These are phyloP conservation scores for Tragelaphus scriptus DNA, from an alignment of 2,113 vertebrate genomes.

Conservation along the genomic window DNA sequence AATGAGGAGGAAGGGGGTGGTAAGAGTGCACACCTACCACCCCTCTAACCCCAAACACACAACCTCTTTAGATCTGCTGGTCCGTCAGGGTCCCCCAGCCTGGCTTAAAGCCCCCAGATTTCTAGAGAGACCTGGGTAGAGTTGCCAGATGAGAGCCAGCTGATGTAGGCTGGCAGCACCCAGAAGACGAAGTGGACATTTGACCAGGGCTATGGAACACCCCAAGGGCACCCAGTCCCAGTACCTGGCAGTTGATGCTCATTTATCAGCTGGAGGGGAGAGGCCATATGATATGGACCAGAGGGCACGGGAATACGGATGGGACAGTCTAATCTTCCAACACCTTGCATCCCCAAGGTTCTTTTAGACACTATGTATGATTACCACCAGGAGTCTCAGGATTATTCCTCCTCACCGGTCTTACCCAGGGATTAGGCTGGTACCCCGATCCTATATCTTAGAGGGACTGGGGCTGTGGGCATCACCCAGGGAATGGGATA, in stretches of 20 bases:
- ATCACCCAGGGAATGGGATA: neutral
- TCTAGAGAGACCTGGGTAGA: neutral
- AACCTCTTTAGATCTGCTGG: neutral
- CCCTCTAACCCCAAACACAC: neutral
- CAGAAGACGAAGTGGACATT: neutral
- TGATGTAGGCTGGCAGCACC: neutral
- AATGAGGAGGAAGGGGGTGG: neutral
- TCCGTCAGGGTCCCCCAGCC: neutral
- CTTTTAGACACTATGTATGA: neutral
- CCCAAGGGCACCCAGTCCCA: neutral
- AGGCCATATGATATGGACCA: neutral
- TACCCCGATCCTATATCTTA: neutral
- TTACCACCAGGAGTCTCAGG: neutral
- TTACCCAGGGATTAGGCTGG: neutral
- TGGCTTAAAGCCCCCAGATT: neutral
- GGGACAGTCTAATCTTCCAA: neutral
- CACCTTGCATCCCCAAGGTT: neutral
- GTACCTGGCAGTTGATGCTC: neutral
- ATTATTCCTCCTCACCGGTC: neutral
- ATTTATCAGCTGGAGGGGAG: neutral
- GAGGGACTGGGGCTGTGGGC: neutral
- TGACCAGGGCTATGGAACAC: neutral
- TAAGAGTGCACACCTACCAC: neutral
- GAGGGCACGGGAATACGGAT: neutral
- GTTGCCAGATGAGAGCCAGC: slow-evolving; percentile 34